Percentiles rank a stretch among this genome's conserved stretches.
These are phyloP conservation scores for Atta colombica DNA, from an alignment of 1,140 invertebrate genomes.

Conservation along the genomic window DNA sequence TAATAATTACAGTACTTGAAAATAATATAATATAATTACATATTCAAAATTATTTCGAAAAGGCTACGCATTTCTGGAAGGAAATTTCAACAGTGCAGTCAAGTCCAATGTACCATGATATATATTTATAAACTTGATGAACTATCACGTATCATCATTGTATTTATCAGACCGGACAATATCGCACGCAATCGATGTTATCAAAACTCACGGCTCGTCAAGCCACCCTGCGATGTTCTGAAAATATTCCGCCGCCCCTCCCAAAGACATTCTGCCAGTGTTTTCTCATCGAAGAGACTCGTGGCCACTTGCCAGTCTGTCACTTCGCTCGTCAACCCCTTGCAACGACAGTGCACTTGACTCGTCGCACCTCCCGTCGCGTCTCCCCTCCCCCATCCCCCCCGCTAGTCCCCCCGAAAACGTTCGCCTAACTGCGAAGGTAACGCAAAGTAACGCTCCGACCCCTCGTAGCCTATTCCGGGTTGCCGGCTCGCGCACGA, in stretches of 20 bases:
- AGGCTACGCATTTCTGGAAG: not conserved
- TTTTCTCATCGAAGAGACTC: conserved; percentile 72
- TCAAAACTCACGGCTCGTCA: conserved; percentile 25
- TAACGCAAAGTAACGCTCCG: conserved; percentile 75
- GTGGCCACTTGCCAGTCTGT: conserved; percentile 81
- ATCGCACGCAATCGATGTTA: conserved; percentile 3
- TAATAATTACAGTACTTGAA: too few species aligned
- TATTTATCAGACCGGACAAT: not conserved
- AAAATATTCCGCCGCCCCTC: conserved; percentile 47
- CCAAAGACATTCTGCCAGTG: conserved; percentile 64
- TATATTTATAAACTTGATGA: not conserved
- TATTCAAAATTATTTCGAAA: not conserved
- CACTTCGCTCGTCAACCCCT: conserved; percentile 78
- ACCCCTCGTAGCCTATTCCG: conserved; percentile 75
- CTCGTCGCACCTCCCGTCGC: conserved; percentile 69
- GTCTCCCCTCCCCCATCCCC: conserved; percentile 16
- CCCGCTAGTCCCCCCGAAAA: conserved; percentile 58
- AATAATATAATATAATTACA: too few species aligned
- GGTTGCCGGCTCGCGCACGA: conserved; percentile 78
- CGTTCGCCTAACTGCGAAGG: conserved; percentile 73
- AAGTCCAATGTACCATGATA: not conserved
- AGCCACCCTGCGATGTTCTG: conserved; percentile 6
- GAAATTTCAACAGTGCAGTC: not conserved
- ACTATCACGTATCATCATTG: not conserved
- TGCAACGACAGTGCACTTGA: conserved; percentile 78